Percentiles rank a stretch among this genome's conserved stretches.
These are phyloP conservation scores for Tricholaema leucomelas DNA, from an alignment of 2,113 vertebrate species.

Conservation along the genomic window DNA sequence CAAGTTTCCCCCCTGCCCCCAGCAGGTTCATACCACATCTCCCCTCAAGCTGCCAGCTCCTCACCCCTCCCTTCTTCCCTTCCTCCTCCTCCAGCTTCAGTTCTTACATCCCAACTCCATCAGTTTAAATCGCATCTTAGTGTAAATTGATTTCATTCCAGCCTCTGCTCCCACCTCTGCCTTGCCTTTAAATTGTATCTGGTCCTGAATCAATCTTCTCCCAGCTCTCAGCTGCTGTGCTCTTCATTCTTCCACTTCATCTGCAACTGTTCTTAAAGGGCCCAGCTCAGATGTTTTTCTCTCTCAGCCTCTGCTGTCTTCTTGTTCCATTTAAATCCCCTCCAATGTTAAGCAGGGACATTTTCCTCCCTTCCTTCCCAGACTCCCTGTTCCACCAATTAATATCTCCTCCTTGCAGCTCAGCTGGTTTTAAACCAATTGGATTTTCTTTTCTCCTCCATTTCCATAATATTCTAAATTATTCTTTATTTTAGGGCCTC, in stretches of 20 bases:
- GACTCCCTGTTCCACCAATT: neutral
- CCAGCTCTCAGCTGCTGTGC: neutral
- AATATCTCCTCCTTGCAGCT: neutral
- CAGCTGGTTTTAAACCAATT: conserved; percentile 8
- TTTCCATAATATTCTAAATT: neutral
- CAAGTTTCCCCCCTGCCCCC: accelerated
- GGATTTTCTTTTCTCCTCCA: neutral
- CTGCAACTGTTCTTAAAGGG: conserved; percentile 16
- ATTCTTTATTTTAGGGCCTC: neutral
- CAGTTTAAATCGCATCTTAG: conserved; percentile 44
- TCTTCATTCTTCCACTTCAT: neutral
- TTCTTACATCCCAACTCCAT: neutral
- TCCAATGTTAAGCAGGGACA: neutral
- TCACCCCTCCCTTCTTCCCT: neutral
- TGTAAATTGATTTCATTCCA: conserved; percentile 50
- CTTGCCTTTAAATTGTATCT: conserved; percentile 63
- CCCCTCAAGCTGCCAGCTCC: neutral
- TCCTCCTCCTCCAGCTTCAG: neutral
- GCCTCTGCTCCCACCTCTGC: conserved; percentile 26
- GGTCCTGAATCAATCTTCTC: conserved; percentile 36
- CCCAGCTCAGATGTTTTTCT: neutral
- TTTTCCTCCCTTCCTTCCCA: neutral
- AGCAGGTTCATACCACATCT: neutral
- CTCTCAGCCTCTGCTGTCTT: neutral
- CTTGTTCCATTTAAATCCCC: neutral